Percentiles rank a stretch among this genome's conserved stretches.
These are phyloP conservation scores for Heteromurus nitidus DNA, from an alignment of 2,888 invertebrate genomes.

Conservation along the genomic window DNA sequence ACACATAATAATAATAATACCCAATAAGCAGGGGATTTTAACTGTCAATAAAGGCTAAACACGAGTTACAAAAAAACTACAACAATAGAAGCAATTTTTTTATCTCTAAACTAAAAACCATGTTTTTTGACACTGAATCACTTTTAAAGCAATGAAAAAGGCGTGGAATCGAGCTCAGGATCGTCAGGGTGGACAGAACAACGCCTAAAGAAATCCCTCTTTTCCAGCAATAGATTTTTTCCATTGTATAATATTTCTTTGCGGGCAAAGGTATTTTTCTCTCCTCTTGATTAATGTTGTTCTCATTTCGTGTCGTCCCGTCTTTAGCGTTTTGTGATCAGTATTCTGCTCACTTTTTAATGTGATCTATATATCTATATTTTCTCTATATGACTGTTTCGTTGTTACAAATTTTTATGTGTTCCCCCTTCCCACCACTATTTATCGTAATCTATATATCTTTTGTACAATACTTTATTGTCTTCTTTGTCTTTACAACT, in stretches of 20 bases:
- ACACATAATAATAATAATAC: no score
- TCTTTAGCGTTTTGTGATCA: constrained; percentile 40
- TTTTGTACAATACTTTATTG: no score
- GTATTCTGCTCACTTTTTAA: constrained; percentile 24
- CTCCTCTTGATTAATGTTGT: constrained; percentile 46
- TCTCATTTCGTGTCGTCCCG: constrained; percentile 60
- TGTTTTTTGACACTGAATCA: constrained; percentile 40
- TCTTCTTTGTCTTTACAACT: no score
- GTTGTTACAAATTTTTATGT: constrained; percentile 17
- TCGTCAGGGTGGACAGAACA: constrained; percentile 70
- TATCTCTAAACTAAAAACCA: constrained; percentile 6
- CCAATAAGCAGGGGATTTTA: no score
- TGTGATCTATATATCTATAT: constrained; percentile 19
- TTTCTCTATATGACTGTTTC: constrained; percentile 16
- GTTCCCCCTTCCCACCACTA: constrained; percentile 31
- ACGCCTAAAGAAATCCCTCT: constrained; percentile 60
- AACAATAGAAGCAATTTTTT: no score
- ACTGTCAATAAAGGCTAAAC: no score
- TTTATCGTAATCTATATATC: constrained; percentile 9
- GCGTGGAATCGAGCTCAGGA: constrained; percentile 74
- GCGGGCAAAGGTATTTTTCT: constrained; percentile 71
- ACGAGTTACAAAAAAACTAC: no score
- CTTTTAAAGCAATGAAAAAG: constrained; percentile 73
- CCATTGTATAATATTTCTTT: constrained; percentile 65
- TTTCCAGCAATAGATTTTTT: constrained; percentile 65